A percentile compares a stretch with the other conserved stretches of the same genome.
Conservation (phyloP, 1,140 invertebrate species). For the Meloidogyne hapla region DNA sequence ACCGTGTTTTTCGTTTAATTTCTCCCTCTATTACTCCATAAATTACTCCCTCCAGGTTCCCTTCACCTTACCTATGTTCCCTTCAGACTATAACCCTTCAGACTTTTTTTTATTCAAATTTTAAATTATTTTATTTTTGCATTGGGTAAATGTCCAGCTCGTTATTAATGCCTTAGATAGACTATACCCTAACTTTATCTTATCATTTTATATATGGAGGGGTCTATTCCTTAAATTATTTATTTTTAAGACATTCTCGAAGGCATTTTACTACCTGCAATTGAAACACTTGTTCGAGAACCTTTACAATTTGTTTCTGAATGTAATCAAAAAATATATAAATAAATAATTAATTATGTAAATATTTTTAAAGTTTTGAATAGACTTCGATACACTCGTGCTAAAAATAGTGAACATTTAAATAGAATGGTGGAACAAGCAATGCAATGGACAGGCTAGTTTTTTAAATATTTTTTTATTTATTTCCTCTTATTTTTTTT, state of each 20-base stretch:
- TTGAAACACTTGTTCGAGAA: conserved; percentile 55
- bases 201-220: no score
- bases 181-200: no score
- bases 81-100: conserved; percentile 55
- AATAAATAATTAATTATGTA: no score
- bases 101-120: no score
- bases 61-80: no score
- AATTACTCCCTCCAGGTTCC: no score
- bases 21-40: no score
- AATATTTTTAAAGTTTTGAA: conserved; percentile 51
- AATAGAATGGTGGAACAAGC: conserved; percentile 21
- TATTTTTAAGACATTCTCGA: background rate
- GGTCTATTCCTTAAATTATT: no score
- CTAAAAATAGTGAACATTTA: conserved; percentile 33
- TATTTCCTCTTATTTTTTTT: no score
- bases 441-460: conserved; percentile 24
- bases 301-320: conserved; percentile 60
- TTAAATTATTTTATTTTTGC: conserved; percentile 11
- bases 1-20: no score
- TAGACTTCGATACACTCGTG: conserved; percentile 55
- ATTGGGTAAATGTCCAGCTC: no score
- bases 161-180: no score
- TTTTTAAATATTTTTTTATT: background rate
- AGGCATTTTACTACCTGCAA: conserved; percentile 54
- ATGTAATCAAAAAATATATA: conserved; percentile 22